These are phyloP conservation scores for Ophion ventricosus DNA, from an alignment of 2,888 invertebrate genomes.

Conservation along the genomic window DNA sequence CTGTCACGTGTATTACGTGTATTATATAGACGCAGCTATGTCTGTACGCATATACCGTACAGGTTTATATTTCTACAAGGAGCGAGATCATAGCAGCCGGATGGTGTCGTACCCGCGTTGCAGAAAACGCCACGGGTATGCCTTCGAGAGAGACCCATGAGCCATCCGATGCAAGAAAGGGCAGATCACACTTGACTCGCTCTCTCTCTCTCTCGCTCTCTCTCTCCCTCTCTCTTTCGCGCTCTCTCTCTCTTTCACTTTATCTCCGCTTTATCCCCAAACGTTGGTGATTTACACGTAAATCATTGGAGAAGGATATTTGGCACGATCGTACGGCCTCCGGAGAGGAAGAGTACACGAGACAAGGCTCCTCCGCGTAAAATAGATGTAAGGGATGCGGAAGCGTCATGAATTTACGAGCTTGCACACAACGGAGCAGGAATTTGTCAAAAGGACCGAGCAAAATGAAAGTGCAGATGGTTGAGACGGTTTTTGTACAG, in stretches of 20 bases:
- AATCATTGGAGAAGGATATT: constrained; percentile 40
- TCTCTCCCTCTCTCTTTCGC: not conserved
- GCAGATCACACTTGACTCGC: not conserved
- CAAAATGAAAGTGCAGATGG: no score
- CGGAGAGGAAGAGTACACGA: not conserved
- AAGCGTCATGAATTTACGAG: no score
- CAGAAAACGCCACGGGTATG: constrained; percentile 52
- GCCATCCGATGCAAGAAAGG: constrained; percentile 20
- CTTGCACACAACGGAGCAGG: no score
- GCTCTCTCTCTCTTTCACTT: not conserved
- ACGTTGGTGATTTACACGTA: constrained; percentile 33
- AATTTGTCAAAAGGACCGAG: no score
- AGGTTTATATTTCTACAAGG: constrained; percentile 39
- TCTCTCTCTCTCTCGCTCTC: not conserved
- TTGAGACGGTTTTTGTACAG: no score
- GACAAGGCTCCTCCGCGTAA: constrained; percentile 25
- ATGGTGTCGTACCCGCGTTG: constrained; percentile 20
- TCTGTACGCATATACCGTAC: constrained; percentile 1
- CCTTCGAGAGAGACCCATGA: constrained; percentile 19
- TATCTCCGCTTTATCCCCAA: not conserved
- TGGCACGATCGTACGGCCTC: constrained; percentile 36
- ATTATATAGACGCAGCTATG: constrained; percentile 17
- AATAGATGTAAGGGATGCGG: constrained; percentile 26
- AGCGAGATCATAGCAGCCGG: constrained; percentile 25
- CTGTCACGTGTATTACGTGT: constrained; percentile 41